Base-by-base conservation (phyloP, 2,888 invertebrate genomes). In the Melipona beecheii region DNA sequence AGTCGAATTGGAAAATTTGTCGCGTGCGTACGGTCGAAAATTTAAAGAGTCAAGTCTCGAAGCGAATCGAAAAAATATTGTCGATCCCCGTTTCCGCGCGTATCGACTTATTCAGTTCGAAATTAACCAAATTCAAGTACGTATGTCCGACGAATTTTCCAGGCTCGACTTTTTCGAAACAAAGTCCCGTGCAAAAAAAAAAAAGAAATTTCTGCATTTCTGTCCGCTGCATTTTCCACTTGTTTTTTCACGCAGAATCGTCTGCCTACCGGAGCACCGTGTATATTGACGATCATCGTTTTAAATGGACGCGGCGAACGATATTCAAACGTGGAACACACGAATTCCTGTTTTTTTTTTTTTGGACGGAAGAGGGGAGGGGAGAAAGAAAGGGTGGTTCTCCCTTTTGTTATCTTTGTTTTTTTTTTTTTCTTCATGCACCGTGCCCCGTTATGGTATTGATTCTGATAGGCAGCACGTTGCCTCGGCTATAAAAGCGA, bases 251-350 rank as follows among this genome's bases (percentile, higher is more conserved):
- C n/a, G n/a, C 15, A 15, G 56, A 56, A 56, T 15, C 5, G n/a
- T 0, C n/a, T n/a, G 15, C 13, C n/a, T 56, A 56, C 60, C 17
- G 17, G 27, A 17, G 9, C 24, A 60, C 3, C 3, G 24, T 24
- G 24, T 60, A 27, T 3, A 27, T 24, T 17, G 54, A 66, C 50
- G 54, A 72, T 71, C 74, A 78, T 69, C 65, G 70, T 65, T 78
- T 76, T 58, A 62, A 75, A 82, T 50, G 82, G 74, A 62, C 27
- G 65, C 65, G 60, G 43, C 43, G 70, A 27, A 58, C 69, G 50
- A 49, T 69, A 58, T n/a, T 74, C 31, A 52, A 72, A 71, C 60
- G 54, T 21, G 58, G 56, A 66, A 17, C 31, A 52, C 13, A 52
- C 13, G 65, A 65, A 43, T 65, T 65, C 52, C 54, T 4, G 24